Evolutionary conservation across 2,888 invertebrate genomes (phyloP), one percentile per base, ranked within the genome.

Genomic region (Meteorus colon): DNA sequence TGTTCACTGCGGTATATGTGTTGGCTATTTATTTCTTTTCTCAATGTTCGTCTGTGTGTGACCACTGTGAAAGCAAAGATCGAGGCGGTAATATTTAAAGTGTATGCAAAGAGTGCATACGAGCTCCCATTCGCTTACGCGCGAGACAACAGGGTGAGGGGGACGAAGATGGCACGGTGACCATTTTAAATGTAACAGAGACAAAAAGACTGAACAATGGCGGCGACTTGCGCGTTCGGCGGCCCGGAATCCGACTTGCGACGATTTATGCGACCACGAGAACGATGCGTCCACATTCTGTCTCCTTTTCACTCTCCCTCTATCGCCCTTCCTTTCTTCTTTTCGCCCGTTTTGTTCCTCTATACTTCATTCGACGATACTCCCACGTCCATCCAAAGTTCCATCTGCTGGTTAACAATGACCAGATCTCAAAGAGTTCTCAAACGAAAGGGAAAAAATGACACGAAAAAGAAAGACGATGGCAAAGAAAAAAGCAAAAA

Each of bases 181-280:
- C 55, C 55, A 55, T 55, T 55, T 55, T 55, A 55, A 48, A 68
- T 48, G 41, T 51, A 59, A 41, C 45, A 69, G 73, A 72, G 41
- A 70, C 60, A 60, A 74, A 55, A 67, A 71, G 66, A 62, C 45
- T 48, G 87, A 84, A 88, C 88, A 88, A 87, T 87, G 86, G 86
- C 85, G 85, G 85, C 82, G 86, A 65, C 41, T 37, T 65, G 37
- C 78, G 84, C 86, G 84, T 87, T 86, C 83, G 84, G 84, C 83
- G 85, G 86, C 86, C 83, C 86, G 86, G 87, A 87, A 87, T 87
- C 86, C 86, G 86, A 87, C 86, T 86, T 84, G 83, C 85, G 84
- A 88, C 85, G 87, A 87, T 88, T 88, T 88, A 88, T 88, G 86
- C 86, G 85, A 85, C 83, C 85, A 85, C 86, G 81, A 74, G 75